A percentile compares a stretch with the other conserved stretches of the same genome.
Evolutionary conservation across 2,888 invertebrate genomes (phyloP).

Genomic region (Arge pagana): DNA sequence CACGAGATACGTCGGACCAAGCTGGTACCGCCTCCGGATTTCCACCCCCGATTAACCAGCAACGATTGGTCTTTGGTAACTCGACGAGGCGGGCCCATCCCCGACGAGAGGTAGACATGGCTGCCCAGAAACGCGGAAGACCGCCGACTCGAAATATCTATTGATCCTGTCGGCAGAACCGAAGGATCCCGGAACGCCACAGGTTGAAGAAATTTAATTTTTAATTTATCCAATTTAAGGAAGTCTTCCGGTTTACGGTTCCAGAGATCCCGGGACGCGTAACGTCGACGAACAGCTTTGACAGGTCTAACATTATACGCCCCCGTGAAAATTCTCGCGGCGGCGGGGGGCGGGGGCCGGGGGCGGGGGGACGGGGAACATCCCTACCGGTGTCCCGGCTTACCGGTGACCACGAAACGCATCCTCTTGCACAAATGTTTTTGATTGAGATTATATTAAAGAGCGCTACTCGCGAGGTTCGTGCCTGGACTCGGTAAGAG

Average conservation of each 20-base stretch:
- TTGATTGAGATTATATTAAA: background rate
- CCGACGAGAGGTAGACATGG: slow-evolving; percentile 37
- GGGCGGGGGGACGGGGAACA: background rate
- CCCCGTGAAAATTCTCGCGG: no score
- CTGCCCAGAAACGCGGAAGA: slow-evolving; percentile 36
- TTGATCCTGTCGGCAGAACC: slow-evolving; percentile 16
- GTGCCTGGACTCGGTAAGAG: no score
- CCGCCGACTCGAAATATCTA: slow-evolving; percentile 21
- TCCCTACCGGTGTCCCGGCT: background rate
- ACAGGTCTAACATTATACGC: no score
- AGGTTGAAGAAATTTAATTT: slow-evolving; percentile 38
- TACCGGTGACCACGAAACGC: background rate
- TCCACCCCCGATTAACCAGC: slow-evolving; percentile 28
- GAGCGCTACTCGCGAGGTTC: background rate
- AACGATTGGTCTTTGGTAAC: slow-evolving; percentile 36
- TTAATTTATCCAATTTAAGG: slow-evolving; percentile 16
- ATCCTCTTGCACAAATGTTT: background rate
- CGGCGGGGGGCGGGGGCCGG: slow-evolving; percentile 1
- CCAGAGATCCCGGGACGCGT: no score
- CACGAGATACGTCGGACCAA: slow-evolving; percentile 17
- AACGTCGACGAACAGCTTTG: no score
- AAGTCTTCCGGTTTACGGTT: slow-evolving; percentile 13
- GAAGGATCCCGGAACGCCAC: slow-evolving; percentile 38
- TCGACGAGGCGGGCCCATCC: slow-evolving; percentile 39
- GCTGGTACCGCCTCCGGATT: slow-evolving; percentile 26